phyloP scores from a whole-genome alignment of 2,888 invertebrate genomes.

The Ganaspis brasiliensis region DNA sequence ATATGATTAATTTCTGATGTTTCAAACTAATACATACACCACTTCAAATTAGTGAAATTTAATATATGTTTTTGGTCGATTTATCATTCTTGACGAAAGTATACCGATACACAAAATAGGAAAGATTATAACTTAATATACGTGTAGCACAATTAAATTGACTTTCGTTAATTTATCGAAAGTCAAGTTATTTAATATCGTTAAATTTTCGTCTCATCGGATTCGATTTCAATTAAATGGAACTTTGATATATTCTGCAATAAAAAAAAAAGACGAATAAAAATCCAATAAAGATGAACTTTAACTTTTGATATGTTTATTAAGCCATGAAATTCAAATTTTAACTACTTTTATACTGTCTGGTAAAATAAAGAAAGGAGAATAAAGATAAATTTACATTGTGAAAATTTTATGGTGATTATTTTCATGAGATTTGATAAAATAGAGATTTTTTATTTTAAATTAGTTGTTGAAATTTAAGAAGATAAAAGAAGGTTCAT shows the following conservation, averaged over 20 bases:
- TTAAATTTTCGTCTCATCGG: too few relatives aligned
- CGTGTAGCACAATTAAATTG: too few relatives aligned
- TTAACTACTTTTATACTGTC: not conserved
- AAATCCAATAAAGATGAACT: conserved; percentile 5
- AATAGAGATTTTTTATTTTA: too few relatives aligned
- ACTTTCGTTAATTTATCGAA: too few relatives aligned
- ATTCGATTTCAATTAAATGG: too few relatives aligned
- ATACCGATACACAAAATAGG: not conserved
- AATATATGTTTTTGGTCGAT: not conserved
- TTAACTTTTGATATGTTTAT: not conserved
- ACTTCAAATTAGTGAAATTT: conserved; percentile 8
- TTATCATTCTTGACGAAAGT: not conserved
- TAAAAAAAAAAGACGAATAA: not conserved
- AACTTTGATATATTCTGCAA: too few relatives aligned
- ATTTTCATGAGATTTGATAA: too few relatives aligned
- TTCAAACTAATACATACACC: not conserved
- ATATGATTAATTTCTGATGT: conserved; percentile 22
- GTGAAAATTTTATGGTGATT: not conserved
- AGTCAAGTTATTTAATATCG: not conserved
- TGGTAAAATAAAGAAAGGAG: not conserved
- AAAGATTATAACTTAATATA: not conserved
- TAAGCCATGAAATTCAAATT: not conserved
- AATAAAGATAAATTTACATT: not conserved
- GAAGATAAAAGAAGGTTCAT: not conserved
- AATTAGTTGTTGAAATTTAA: not conserved